Evolutionary conservation across 2,888 invertebrate genomes (phyloP), one percentile per base, ranked within the genome.

Genomic region (Mechanitis mazaeus): DNA sequence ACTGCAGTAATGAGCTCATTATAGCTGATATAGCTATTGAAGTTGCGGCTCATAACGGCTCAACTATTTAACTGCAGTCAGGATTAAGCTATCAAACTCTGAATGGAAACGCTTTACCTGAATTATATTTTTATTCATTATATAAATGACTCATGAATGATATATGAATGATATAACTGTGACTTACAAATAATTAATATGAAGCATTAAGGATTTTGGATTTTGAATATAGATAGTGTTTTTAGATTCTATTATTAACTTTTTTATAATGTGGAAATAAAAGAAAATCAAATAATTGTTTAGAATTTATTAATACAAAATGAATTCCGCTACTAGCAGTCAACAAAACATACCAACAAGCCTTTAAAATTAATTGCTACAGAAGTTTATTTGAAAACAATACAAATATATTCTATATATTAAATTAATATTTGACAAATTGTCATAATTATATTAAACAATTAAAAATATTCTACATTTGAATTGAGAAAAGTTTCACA

Each of bases 291-390:
- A 45, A 57, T 65, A 65, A 65, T 75, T 80, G 79, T 82, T 81
- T 83, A 82, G 75, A 84, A 81, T 86, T 86, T 84, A 84, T 88
- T 87, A 80, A 81, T 84, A 78, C 77, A 76, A 86, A 85, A 83
- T 82, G 69, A 83, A 79, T 81, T 80, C 78, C 75, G 75, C 84
- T 86, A 87, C 79, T 78, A 74, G 73, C 74, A 78, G 75, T 78
- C 73, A 84, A 84, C 81, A 82, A 71, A 83, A 84, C 77, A 74
- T 68, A 79, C 80, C 75, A 72, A 75, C 68, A 80, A 79, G 75
- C 75, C 69, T 70, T 75, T 73, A 68, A 78, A 80, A 77, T 75
- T 72, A 78, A 69, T 81, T 81, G 83, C 81, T 83, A 79, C 70
- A 80, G 81, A 84, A 83, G 20, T 54, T 71, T 74, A 76, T 54